Percentiles rank a stretch among this genome's conserved stretches.
Evolutionary conservation across 2,888 invertebrate genomes (phyloP).

Genomic region (Ochropacha duplaris): DNA sequence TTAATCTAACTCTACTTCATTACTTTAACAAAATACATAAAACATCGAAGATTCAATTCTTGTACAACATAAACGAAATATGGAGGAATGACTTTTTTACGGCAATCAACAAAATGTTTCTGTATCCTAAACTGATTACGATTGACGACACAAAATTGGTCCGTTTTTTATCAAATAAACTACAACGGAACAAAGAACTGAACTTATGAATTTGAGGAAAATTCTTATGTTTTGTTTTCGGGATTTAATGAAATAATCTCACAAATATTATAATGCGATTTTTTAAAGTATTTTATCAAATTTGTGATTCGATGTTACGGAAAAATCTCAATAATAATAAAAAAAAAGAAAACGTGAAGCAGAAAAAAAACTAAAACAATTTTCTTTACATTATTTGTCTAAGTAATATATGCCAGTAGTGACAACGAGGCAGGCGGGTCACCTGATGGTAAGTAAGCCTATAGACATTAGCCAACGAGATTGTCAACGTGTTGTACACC

Average conservation of each 20-base stretch:
- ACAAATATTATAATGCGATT: too few species aligned
- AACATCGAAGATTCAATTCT: neutral
- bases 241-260: neutral
- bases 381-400: too few species aligned
- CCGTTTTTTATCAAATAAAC: conserved; percentile 23
- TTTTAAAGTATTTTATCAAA: too few species aligned
- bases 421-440: too few species aligned
- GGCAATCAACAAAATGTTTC: conserved; percentile 17
- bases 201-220: neutral
- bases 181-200: neutral
- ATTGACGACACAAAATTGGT: conserved; percentile 27
- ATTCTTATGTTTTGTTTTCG: neutral
- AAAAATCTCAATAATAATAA: too few species aligned
- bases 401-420: too few species aligned
- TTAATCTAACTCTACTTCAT: neutral
- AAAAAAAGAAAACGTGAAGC: too few species aligned
- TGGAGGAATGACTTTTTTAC: conserved; percentile 14
- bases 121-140: conserved; percentile 17
- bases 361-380: too few species aligned
- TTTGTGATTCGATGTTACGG: too few species aligned
- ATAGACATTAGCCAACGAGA: too few species aligned
- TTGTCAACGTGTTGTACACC: too few species aligned
- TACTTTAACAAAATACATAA: neutral
- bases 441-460: too few species aligned
- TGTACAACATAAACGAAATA: neutral